A percentile compares a stretch with the other conserved stretches of the same genome.
phyloP scores from a whole-genome alignment of 1,140 invertebrate genomes.

The Drosophila subobscura region DNA sequence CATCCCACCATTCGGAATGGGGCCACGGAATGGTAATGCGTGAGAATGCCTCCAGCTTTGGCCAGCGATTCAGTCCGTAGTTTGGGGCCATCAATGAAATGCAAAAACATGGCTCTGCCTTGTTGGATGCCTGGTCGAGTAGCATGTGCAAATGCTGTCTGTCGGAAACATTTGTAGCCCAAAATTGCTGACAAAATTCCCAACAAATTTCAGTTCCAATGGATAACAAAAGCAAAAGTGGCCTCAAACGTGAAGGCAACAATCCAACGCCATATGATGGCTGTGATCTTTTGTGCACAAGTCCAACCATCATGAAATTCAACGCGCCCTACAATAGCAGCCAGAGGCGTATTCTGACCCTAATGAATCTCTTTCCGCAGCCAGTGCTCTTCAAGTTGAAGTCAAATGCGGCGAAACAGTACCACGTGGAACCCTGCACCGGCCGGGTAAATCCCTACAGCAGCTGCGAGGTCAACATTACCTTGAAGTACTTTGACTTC shows the following conservation, averaged over 20 bases:
- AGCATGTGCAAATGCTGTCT: conserved; percentile 63
- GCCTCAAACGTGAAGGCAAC: conserved; percentile 16
- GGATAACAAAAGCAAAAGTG: conserved; percentile 3
- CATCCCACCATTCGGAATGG: conserved; percentile 9
- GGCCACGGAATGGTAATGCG: conserved; percentile 42
- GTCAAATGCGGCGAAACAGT: conserved; percentile 22
- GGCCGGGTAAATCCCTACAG: conserved; percentile 37
- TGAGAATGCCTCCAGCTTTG: conserved; percentile 43
- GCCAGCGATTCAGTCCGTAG: conserved; percentile 29
- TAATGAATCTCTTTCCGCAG: conserved; percentile 36
- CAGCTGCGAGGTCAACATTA: conserved; percentile 29
- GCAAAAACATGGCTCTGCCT: conserved; percentile 41
- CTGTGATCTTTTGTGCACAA: conserved; percentile 28
- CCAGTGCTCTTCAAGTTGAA: conserved; percentile 51
- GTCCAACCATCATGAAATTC: conserved; percentile 43
- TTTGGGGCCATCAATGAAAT: conserved; percentile 33
- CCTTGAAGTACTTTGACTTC: conserved; percentile 25
- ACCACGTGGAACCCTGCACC: conserved; percentile 28
- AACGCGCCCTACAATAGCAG: conserved; percentile 50
- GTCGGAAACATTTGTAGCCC: conserved; percentile 41
- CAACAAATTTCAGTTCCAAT: conserved; percentile 39
- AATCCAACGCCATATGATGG: conserved; percentile 6
- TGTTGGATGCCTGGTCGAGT: conserved; percentile 17
- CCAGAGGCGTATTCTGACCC: conserved; percentile 42
- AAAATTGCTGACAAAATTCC: conserved; percentile 47